Percentiles rank a stretch among this genome's conserved stretches.
phyloP scores from a whole-genome alignment of 2,888 invertebrate species.

The Nomada flava region DNA sequence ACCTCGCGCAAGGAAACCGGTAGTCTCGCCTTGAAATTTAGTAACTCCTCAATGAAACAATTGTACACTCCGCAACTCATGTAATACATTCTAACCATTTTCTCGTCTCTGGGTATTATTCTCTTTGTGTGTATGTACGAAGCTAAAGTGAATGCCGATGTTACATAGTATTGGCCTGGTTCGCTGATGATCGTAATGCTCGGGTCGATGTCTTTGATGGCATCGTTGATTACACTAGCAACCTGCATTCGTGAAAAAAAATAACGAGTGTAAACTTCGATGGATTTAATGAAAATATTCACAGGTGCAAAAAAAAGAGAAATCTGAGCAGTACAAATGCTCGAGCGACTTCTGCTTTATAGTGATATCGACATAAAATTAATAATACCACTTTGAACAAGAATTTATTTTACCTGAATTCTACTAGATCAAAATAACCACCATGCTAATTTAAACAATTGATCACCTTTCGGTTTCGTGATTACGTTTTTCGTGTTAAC shows the following conservation, averaged over 20 bases:
- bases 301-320: too few relatives aligned
- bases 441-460: too few relatives aligned
- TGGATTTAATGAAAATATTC: too few relatives aligned
- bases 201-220: slow-evolving; percentile 84
- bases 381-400: too few relatives aligned
- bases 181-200: slow-evolving; percentile 85
- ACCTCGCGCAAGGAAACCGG: slow-evolving; percentile 71
- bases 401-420: too few relatives aligned
- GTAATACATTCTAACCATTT: slow-evolving; percentile 85
- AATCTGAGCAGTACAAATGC: too few relatives aligned
- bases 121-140: slow-evolving; percentile 86
- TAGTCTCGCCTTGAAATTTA: slow-evolving; percentile 66
- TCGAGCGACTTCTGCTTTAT: too few relatives aligned
- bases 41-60: slow-evolving; percentile 86
- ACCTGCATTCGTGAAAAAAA: slow-evolving; percentile 62
- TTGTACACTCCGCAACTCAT: slow-evolving; percentile 88
- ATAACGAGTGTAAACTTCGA: neutral
- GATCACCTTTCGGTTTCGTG: too few relatives aligned
- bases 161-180: slow-evolving; percentile 88
- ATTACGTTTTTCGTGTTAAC: too few relatives aligned
- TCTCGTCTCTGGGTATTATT: slow-evolving; percentile 74
- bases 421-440: too few relatives aligned
- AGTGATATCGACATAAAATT: too few relatives aligned
- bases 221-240: slow-evolving; percentile 85
- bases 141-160: slow-evolving; percentile 86